phyloP scores from a whole-genome alignment of 2,888 invertebrate genomes.

The Pherbina coryleti region DNA sequence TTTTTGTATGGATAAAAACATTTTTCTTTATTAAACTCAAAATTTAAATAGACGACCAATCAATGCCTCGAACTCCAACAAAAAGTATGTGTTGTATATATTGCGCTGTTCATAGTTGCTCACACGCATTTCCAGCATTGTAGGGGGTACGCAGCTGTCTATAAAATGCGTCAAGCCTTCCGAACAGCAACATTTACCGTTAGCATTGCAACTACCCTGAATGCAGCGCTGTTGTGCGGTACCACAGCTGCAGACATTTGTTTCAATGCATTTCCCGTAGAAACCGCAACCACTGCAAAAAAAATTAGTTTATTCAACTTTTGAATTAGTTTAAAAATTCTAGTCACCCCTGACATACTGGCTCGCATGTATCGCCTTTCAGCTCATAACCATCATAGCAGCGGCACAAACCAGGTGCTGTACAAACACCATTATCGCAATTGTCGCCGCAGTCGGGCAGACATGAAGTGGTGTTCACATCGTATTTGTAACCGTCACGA shows the following conservation, averaged over 20 bases:
- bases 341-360: slow-evolving; percentile 63
- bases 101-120: slow-evolving; percentile 48
- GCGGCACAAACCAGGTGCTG: slow-evolving; percentile 74
- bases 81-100: slow-evolving; percentile 53
- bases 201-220: slow-evolving; percentile 55
- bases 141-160: slow-evolving; percentile 55
- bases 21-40: slow-evolving; percentile 27
- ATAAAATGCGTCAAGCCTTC: slow-evolving; percentile 56
- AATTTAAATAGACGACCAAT: slow-evolving; percentile 57
- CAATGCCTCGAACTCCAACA: slow-evolving; percentile 59
- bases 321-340: not conserved
- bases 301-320: not conserved
- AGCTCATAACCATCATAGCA: slow-evolving; percentile 73
- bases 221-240: slow-evolving; percentile 54
- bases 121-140: slow-evolving; percentile 47
- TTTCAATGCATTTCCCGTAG: slow-evolving; percentile 62
- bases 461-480: slow-evolving; percentile 59
- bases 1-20: slow-evolving; percentile 11
- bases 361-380: slow-evolving; percentile 59
- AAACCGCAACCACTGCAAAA: slow-evolving; percentile 60
- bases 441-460: slow-evolving; percentile 60
- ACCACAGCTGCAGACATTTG: slow-evolving; percentile 66
- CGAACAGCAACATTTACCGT: slow-evolving; percentile 58
- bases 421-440: slow-evolving; percentile 73
- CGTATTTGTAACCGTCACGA: slow-evolving; percentile 62